Conservation (phyloP, 1,140 invertebrate genomes). For the Heliconius nattereri region DNA sequence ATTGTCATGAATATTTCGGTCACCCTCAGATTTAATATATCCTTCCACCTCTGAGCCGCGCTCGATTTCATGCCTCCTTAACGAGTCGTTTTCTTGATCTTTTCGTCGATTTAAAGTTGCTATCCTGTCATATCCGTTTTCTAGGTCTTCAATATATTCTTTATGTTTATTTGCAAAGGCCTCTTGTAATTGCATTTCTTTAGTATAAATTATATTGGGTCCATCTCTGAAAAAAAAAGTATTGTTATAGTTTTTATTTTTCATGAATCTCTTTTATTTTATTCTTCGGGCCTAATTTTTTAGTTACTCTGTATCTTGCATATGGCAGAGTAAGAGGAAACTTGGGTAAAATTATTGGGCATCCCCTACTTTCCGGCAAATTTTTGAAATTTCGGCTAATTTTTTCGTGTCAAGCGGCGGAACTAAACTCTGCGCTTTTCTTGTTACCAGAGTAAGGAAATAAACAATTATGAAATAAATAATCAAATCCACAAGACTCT, state of each 20-base stretch:
- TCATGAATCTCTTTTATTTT: no score
- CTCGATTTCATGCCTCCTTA: conserved; percentile 88
- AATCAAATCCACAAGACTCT: no score
- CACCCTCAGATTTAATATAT: conserved; percentile 74
- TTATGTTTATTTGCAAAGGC: conserved; percentile 81
- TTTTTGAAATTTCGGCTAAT: no score
- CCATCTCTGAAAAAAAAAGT: conserved; percentile 72
- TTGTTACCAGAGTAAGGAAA: no score
- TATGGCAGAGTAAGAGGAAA: no score
- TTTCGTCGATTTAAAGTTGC: conserved; percentile 75
- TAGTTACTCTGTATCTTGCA: no score
- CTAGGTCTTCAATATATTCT: conserved; percentile 83
- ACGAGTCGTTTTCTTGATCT: conserved; percentile 85
- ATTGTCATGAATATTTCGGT: conserved; percentile 65
- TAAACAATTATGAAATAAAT: no score
- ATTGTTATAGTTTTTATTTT: background rate
- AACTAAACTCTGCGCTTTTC: no score
- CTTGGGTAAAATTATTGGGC: no score
- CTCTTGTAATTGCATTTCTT: conserved; percentile 81
- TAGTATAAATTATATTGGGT: conserved; percentile 81
- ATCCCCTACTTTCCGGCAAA: no score
- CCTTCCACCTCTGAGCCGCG: conserved; percentile 85
- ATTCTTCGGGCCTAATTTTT: no score
- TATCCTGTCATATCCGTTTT: conserved; percentile 81
- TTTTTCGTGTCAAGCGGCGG: no score